Evolutionary conservation across 1,140 invertebrate genomes (phyloP).

Genomic region (Ips nitidus): DNA sequence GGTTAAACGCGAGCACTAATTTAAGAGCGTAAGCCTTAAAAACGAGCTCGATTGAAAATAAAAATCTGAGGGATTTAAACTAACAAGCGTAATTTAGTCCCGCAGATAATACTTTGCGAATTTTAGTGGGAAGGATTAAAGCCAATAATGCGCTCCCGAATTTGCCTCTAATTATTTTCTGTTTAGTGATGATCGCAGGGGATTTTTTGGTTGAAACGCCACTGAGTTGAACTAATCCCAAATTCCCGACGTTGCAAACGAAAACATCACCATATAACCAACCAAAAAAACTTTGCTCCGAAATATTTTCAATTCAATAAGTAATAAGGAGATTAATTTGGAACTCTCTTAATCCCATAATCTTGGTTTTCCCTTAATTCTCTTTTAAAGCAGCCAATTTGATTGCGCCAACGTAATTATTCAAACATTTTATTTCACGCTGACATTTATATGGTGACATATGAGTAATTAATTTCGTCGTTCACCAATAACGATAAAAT

Average conservation of each 20-base stretch:
- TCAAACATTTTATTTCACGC: slow-evolving; percentile 11
- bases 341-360: background rate
- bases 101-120: slow-evolving; percentile 30
- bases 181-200: too few species aligned
- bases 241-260: too few species aligned
- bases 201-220: too few species aligned
- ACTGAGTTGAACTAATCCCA: too few species aligned
- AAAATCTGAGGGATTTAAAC: slow-evolving; percentile 36
- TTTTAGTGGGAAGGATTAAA: slow-evolving; percentile 34
- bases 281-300: too few species aligned
- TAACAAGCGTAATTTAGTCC: slow-evolving; percentile 36
- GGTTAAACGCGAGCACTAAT: slow-evolving; percentile 31
- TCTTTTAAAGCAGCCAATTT: slow-evolving; percentile 1
- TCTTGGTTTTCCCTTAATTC: background rate
- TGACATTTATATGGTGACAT: slow-evolving; percentile 33
- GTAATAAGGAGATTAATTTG: background rate
- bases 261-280: too few species aligned
- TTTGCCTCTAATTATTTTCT: slow-evolving; percentile 20
- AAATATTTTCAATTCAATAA: background rate
- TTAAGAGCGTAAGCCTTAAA: slow-evolving; percentile 34
- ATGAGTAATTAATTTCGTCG: slow-evolving; percentile 21
- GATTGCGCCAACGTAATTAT: slow-evolving; percentile 26
- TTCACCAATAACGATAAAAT: slow-evolving; percentile 20
- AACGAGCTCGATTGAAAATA: slow-evolving; percentile 36
- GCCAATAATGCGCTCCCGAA: slow-evolving; percentile 28